Base-by-base conservation (phyloP, 2,113 vertebrate genomes). In the Lepisosteus oculatus region DNA sequence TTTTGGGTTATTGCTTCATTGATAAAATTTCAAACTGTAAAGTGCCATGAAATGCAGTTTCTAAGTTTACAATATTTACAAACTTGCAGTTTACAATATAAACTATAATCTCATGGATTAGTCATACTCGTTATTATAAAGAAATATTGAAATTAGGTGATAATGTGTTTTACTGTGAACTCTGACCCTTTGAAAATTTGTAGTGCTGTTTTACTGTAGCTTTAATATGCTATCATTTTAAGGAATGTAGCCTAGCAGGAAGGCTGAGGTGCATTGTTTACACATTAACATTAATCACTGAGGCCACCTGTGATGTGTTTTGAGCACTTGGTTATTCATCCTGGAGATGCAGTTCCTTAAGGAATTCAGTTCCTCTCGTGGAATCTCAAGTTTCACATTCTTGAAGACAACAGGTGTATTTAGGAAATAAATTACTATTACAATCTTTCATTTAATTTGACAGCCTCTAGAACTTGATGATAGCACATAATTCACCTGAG, bases 391-490 rank as follows among this genome's bases (percentile, higher is more conserved):
- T 85, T 86, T 82, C 43, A 11, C 45, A 75, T 80, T 78, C 70
- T 71, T 66, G 73, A 0, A 61, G 80, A 44, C 69, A 67, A 75
- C 61, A 59, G 70, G 9, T 69, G 17, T 75, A 61, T 1, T 8
- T 12, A 65, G 77, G 68, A 78, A 79, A 81, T 69, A 70, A 77
- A 80, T 72, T 69, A 64, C 29, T 57, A 80, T 80, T 79, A 79
- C 72, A 63, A 82, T 76, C 87, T 90, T 87, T 96, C 93, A 92
- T 90, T 80, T 3, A 11, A 55, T 57, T 72, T 76, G 0, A 9
- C 65, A 62, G 69, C 72, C 0, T 0, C 72, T 64, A 65, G 75
- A 59, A 43, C 41, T 68, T 0, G n/a, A 67, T 77, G 77, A 83
- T 74, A 76, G 84, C 79, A 81, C 74, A 72, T 59, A 64, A 13